Percentiles rank a stretch among this genome's conserved stretches.
Evolutionary conservation across 2,797 vertebrate species (phyloP).

Genomic region (Limnodromus scolopaceus): DNA sequence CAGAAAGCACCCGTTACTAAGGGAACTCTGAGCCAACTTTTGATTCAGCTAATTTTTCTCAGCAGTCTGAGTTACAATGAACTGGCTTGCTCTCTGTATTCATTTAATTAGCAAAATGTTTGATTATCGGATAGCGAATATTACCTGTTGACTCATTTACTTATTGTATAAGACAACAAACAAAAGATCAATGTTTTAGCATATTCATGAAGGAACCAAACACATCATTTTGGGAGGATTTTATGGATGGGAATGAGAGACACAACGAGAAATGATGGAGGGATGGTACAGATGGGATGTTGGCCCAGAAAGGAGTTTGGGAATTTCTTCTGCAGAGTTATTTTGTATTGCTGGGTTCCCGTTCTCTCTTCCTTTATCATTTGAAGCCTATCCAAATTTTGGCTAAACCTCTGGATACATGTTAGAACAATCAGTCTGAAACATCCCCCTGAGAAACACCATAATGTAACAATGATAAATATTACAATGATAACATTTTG

Average conservation of each 20-base stretch:
- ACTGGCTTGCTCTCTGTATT: constrained; percentile 18
- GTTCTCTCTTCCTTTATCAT: background rate
- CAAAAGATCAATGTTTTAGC: constrained; percentile 52
- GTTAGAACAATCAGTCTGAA: constrained; percentile 8
- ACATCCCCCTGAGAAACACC: background rate
- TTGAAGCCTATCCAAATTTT: constrained; percentile 34
- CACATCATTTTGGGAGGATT: background rate
- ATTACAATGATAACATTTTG: background rate
- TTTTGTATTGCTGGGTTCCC: constrained; percentile 15
- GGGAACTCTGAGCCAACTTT: constrained; percentile 64
- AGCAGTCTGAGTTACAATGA: background rate
- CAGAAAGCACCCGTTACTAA: constrained; percentile 59
- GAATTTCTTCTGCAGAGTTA: background rate
- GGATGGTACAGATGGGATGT: background rate
- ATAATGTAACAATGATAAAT: background rate
- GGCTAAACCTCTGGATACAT: background rate
- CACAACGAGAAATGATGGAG: background rate
- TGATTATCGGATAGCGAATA: constrained; percentile 42
- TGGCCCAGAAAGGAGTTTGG: background rate
- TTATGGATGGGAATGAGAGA: background rate
- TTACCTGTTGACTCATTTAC: constrained; percentile 59
- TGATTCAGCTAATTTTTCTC: background rate
- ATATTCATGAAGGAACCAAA: constrained; percentile 17
- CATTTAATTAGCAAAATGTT: constrained; percentile 53
- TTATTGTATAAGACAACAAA: constrained; percentile 29